Base-by-base conservation (phyloP, 2,888 invertebrate genomes). In the Actias luna region DNA sequence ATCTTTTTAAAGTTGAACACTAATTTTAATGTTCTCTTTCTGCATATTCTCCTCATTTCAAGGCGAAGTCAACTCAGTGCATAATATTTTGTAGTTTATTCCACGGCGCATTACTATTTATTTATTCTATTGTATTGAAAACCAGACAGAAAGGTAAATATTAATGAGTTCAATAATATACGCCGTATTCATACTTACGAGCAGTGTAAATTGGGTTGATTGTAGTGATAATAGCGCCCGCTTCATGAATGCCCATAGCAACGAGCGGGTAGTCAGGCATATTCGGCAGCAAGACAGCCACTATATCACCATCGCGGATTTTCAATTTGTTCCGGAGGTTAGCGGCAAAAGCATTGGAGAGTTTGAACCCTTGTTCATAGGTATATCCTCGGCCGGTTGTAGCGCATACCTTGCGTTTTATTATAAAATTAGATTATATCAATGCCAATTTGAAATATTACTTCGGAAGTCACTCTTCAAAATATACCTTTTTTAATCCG, bases 181-280 rank as follows among this genome's bases (percentile, higher is more conserved):
- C n/a, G 16, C n/a, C 2, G 18, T 42, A 18, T 50, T 50, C 12
- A 61, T 52, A 85, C 90, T 88, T 76, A 94, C 94, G 92, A 55
- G 94, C 88, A 36, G 95, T 97, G 75, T 97, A 97, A 65, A 94
- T 80, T 0, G 97, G 96, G 87, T 97, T 97, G 8, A 97, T 90
- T 0, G 96, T 95, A 0, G 96, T 96, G 3, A 95, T 93, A 14
- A 94, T 77, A 1, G 95, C 88, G 0, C 96, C 96, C 55, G 96
- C 96, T 73, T 95, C 95, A 35, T 96, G 74, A 33, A 94, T 92
- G 0, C 96, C 97, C 74, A 96, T 77, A 12, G 94, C 80, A 1
- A 94, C 93, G 16, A 96, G 87, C 0, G 95, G 94, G 76, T 94
- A 96, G 83, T 97, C 97, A 0, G 97, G 97, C 29, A 95, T 75